These are phyloP conservation scores for Drosophila tripunctata DNA, from an alignment of 2,888 invertebrate species.

Conservation along the genomic window DNA sequence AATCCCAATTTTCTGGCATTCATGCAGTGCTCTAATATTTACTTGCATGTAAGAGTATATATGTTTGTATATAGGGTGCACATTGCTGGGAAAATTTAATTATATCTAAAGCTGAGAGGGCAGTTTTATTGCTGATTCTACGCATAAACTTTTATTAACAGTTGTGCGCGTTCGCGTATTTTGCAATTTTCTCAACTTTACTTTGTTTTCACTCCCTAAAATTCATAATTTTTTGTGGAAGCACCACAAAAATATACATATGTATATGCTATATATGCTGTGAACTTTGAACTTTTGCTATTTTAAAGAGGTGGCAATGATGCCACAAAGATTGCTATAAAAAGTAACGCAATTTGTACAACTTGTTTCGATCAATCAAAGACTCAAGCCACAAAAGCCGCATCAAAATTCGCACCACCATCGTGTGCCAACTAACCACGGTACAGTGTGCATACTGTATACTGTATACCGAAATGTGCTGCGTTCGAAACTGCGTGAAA, in stretches of 20 bases:
- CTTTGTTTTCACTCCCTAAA: conserved; percentile 4
- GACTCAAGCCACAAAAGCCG: conserved; percentile 61
- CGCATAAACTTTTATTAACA: conserved; percentile 77
- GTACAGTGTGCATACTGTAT: background rate
- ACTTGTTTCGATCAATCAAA: conserved; percentile 72
- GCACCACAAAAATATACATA: background rate
- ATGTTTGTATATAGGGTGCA: conserved; percentile 19
- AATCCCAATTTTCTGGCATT: no score
- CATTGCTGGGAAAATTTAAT: conserved; percentile 69
- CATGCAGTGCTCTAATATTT: no score
- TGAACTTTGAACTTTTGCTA: conserved; percentile 13
- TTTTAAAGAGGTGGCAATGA: conserved; percentile 10
- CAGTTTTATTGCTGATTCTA: conserved; percentile 74
- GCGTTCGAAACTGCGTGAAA: conserved; percentile 11
- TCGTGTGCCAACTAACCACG: background rate
- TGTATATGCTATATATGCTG: background rate
- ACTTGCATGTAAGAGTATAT: conserved; percentile 5
- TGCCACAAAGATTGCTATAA: conserved; percentile 27
- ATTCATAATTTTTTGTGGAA: conserved; percentile 32
- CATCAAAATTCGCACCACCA: conserved; percentile 7
- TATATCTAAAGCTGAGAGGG: conserved; percentile 73
- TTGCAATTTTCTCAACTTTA: conserved; percentile 52
- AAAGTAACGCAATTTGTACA: conserved; percentile 51
- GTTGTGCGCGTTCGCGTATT: conserved; percentile 50
- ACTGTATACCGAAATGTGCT: background rate